These are phyloP conservation scores for Bilobella aurantiaca DNA, from an alignment of 1,140 invertebrate species.

Conservation along the genomic window DNA sequence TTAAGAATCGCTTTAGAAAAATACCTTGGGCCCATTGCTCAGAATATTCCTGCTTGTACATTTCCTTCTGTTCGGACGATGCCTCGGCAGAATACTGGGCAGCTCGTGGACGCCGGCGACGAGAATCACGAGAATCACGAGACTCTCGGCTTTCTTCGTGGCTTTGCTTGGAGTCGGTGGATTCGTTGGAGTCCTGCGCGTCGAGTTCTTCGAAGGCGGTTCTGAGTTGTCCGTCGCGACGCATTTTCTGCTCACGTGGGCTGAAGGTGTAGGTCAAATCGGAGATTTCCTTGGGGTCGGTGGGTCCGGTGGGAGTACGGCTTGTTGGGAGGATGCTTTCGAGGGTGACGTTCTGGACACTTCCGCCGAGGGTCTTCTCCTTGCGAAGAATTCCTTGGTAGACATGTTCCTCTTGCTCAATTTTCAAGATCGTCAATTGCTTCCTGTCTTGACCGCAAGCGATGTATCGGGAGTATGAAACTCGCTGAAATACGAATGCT, in stretches of 20 bases:
- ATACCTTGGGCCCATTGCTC: neutral
- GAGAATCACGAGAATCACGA: no score
- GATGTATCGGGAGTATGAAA: constrained; percentile 22
- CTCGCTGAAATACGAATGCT: constrained; percentile 29
- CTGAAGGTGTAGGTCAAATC: constrained; percentile 27
- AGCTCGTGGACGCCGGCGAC: neutral
- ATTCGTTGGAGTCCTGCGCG: neutral
- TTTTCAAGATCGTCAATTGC: constrained; percentile 28
- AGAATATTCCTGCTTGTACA: no score
- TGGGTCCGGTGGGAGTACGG: neutral
- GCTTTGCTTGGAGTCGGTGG: neutral
- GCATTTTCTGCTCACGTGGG: constrained; percentile 19
- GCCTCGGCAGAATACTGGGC: neutral
- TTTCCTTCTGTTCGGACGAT: no score
- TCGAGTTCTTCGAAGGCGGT: neutral
- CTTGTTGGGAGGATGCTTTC: neutral
- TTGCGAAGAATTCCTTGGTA: constrained; percentile 17
- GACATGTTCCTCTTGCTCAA: constrained; percentile 29
- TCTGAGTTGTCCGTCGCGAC: constrained; percentile 16
- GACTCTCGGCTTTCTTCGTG: neutral
- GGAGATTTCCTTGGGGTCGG: constrained; percentile 19
- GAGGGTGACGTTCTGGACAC: constrained; percentile 28
- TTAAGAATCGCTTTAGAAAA: neutral
- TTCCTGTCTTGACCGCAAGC: constrained; percentile 27
- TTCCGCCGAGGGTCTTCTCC: constrained; percentile 20